phyloP scores from a whole-genome alignment of 2,113 vertebrate genomes.

The Crotalus helleri region DNA sequence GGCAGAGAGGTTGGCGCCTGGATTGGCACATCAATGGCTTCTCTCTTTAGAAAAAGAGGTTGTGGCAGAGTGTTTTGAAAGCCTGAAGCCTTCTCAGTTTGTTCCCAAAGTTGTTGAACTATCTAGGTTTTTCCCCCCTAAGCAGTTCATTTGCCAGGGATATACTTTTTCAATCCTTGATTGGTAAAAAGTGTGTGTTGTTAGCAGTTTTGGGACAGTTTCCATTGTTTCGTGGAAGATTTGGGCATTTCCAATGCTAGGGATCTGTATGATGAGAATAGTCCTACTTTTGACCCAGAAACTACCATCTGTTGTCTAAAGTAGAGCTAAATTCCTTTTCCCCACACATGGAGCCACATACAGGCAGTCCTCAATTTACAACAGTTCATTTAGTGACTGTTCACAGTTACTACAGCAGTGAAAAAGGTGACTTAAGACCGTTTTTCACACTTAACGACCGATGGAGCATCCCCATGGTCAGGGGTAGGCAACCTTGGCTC shows the following conservation, averaged over 20 bases:
- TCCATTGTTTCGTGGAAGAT: too few species aligned
- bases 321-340: not conserved
- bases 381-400: too few species aligned
- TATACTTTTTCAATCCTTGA: not conserved
- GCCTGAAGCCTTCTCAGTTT: conserved; percentile 35
- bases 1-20: conserved; percentile 20
- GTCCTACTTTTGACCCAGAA: not conserved
- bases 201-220: not conserved
- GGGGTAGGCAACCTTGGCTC: too few species aligned
- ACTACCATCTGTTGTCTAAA: not conserved
- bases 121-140: not conserved
- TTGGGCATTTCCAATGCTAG: not conserved
- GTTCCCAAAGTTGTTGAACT: not conserved
- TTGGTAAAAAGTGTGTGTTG: not conserved
- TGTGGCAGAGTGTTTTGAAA: conserved; percentile 11
- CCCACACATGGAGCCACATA: not conserved
- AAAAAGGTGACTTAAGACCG: too few species aligned
- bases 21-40: conserved; percentile 31
- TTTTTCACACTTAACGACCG: too few species aligned
- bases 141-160: not conserved
- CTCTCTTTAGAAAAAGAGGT: conserved; percentile 11
- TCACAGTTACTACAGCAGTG: too few species aligned
- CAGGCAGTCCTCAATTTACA: too few species aligned
- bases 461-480: too few species aligned
- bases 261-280: not conserved